Conservation (phyloP, 1,140 invertebrate species). For the Planococcus citri region DNA sequence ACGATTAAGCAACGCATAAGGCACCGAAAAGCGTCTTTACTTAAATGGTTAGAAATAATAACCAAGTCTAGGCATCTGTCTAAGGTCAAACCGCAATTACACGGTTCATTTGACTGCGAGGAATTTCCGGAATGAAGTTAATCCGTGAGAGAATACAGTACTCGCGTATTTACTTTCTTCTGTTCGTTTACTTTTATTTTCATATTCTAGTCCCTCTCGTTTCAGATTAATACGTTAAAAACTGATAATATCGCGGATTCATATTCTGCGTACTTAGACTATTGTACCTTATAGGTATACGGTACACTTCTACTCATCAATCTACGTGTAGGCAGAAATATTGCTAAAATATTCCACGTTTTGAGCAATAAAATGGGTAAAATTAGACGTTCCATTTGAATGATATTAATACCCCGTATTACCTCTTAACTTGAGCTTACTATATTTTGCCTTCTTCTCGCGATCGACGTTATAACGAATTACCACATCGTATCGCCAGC, state of each 20-base stretch:
- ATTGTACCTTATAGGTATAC: too few species aligned
- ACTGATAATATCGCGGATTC: not conserved
- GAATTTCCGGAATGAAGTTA: not conserved
- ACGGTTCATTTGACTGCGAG: conserved; percentile 5
- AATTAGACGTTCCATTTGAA: not conserved
- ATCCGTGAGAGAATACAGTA: not conserved
- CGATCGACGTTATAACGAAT: not conserved
- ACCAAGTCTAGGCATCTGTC: not conserved
- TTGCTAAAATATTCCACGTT: not conserved
- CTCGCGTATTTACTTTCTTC: not conserved
- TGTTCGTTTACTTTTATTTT: not conserved
- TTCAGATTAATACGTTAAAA: not conserved
- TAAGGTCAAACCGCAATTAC: conserved; percentile 2
- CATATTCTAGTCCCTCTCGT: not conserved
- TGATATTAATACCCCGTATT: not conserved
- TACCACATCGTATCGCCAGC: not conserved
- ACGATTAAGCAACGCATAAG: not conserved
- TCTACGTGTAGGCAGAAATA: not conserved
- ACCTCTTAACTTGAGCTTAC: too few species aligned
- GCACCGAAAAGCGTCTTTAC: not conserved
- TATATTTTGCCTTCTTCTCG: too few species aligned
- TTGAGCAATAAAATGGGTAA: not conserved
- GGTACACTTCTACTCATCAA: too few species aligned
- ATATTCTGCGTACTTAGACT: not conserved
- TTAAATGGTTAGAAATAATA: conserved; percentile 1